Conservation (phyloP, 2,113 vertebrate genomes). For the Neotoma lepida region DNA sequence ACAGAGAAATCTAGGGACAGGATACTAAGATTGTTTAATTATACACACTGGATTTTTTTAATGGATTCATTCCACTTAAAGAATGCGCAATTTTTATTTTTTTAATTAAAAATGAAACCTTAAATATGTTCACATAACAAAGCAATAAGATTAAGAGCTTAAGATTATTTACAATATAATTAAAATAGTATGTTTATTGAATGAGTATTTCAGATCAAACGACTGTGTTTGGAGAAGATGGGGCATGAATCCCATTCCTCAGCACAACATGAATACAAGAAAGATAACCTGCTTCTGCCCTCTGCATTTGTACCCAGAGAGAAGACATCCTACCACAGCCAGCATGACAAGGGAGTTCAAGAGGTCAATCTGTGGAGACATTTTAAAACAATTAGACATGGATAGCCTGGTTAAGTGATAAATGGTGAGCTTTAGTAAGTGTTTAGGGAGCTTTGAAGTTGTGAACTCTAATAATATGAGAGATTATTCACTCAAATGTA, state of each 20-base stretch:
- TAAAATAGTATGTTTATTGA: neutral
- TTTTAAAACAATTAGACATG: conserved; percentile 63
- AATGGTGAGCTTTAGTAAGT: neutral
- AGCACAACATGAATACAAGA: neutral
- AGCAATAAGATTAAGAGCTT: conserved; percentile 34
- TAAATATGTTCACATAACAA: conserved; percentile 45
- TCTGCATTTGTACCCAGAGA: neutral
- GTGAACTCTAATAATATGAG: conserved; percentile 37
- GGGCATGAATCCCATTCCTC: neutral
- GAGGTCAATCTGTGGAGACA: conserved; percentile 18
- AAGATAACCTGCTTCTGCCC: neutral
- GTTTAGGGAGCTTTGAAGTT: neutral
- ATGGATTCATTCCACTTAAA: conserved; percentile 67
- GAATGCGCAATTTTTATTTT: conserved; percentile 45
- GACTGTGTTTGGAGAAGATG: neutral
- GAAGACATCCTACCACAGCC: neutral
- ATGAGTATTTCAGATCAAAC: neutral
- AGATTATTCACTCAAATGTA: neutral
- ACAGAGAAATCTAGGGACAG: conserved; percentile 68
- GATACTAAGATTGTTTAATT: conserved; percentile 71
- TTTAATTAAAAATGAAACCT: conserved; percentile 59
- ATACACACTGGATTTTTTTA: conserved; percentile 68
- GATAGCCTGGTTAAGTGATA: conserved; percentile 50
- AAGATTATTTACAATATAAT: conserved; percentile 45
- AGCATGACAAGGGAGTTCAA: neutral